These are phyloP conservation scores for Drosophila aldrichi DNA, from an alignment of 2,888 invertebrate species.

Conservation along the genomic window DNA sequence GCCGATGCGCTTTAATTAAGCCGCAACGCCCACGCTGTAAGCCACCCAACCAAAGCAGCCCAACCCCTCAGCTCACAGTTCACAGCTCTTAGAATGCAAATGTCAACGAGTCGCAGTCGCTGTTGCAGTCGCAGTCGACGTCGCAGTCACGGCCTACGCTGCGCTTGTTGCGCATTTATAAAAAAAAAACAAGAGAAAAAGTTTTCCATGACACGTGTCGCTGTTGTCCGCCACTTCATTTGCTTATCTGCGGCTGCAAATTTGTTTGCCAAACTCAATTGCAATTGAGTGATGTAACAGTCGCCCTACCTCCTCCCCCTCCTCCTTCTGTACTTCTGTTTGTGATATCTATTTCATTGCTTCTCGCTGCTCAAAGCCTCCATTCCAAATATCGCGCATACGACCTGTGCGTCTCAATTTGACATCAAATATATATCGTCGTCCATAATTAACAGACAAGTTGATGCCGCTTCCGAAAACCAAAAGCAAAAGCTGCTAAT, in stretches of 20 bases:
- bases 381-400: conserved; percentile 45
- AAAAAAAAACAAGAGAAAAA: conserved; percentile 14
- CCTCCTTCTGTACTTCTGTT: too few species aligned
- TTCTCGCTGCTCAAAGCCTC: conserved; percentile 18
- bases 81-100: conserved; percentile 58
- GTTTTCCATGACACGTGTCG: conserved; percentile 56
- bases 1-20: conserved; percentile 68
- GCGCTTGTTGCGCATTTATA: conserved; percentile 64
- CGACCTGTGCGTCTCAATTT: conserved; percentile 24
- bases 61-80: background rate
- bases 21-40: conserved; percentile 16
- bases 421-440: conserved; percentile 40
- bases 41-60: background rate
- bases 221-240: conserved; percentile 17
- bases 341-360: conserved; percentile 34
- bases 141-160: conserved; percentile 28
- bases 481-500: conserved; percentile 57
- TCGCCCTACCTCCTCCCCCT: background rate
- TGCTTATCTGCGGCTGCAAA: conserved; percentile 40
- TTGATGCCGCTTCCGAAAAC: conserved; percentile 56
- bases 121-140: conserved; percentile 14
- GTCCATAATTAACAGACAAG: conserved; percentile 67
- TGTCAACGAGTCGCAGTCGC: conserved; percentile 51
- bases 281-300: conserved; percentile 57
- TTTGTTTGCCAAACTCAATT: conserved; percentile 66